These are phyloP conservation scores for Dichetophora obliterata DNA, from an alignment of 2,888 invertebrate species.

Conservation along the genomic window DNA sequence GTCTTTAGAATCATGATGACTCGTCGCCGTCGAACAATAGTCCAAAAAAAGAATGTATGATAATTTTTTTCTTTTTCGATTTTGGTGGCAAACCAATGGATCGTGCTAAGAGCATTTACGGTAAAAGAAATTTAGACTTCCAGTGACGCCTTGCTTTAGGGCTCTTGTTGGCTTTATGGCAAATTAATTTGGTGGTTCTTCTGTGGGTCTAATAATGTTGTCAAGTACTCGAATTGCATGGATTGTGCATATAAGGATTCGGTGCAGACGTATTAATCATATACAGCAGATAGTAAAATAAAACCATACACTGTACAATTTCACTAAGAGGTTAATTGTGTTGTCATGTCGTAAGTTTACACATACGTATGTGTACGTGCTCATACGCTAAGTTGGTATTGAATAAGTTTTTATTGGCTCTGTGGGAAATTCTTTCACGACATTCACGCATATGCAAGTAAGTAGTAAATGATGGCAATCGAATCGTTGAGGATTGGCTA, in stretches of 20 bases:
- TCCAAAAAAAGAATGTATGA: neutral
- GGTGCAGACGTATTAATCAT: too few relatives aligned
- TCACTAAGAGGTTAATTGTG: neutral
- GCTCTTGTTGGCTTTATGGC: neutral
- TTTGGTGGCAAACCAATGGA: conserved; percentile 24
- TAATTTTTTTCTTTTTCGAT: neutral
- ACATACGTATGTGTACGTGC: conserved; percentile 3
- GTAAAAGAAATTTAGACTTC: conserved; percentile 38
- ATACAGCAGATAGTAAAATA: too few relatives aligned
- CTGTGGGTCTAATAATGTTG: too few relatives aligned
- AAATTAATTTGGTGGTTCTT: neutral
- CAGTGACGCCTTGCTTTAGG: neutral
- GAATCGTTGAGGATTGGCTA: neutral
- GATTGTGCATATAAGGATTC: neutral
- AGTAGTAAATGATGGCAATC: neutral
- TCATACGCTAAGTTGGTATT: neutral
- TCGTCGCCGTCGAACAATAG: conserved; percentile 15
- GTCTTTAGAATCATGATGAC: conserved; percentile 24
- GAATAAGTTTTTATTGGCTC: neutral
- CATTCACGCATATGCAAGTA: neutral
- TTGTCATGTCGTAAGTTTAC: neutral
- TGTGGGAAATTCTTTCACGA: conserved; percentile 16
- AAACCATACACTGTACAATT: neutral
- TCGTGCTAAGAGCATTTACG: conserved; percentile 27
- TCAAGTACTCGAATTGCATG: too few relatives aligned